Evolutionary conservation across 2,888 invertebrate genomes (phyloP), one percentile per base, ranked within the genome.

Genomic region (Coelogynopora nodosa): DNA sequence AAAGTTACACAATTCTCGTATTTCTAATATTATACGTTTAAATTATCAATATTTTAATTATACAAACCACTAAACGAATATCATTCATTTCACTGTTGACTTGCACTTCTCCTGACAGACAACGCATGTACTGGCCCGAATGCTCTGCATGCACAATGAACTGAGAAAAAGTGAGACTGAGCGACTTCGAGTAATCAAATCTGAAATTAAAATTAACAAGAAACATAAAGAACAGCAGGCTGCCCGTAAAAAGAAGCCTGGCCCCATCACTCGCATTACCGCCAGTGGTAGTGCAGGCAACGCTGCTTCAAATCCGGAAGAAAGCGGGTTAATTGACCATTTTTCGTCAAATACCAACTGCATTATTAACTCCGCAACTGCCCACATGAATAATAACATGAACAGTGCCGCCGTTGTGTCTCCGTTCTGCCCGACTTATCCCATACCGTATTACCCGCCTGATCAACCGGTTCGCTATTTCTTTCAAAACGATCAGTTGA

Each of bases 151-250:
- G 84, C 18, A 29, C 0, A 30, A 84, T 30, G 84, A 49, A 5
- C 26, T 84, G n/a, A 28, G 28, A 0, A 74, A 26, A 29, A 27
- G 84, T 23, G 82, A 86, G 13, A 86, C 30, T 18, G 86, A 86
- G 67, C 80, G 82, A 10, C 82, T 86, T 10, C 82, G 82, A 23
- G 29, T 86, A 0, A 86, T 86, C 30, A 82, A 85, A 18, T 86
- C 86, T 0, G 86, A 86, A 49, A 86, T 86, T 23, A 86, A 86
- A 49, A 67, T 86, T 67, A 86, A 86, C 67, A 82, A 82, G 49
- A 82, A 86, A 27, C 82, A 84, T 74, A 74, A 26, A 74, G 74
- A 74, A 26, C 5, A 74, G 23, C 74, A 74, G 27, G 74, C 74
- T 5, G 27, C 74, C 2, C 74, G 74, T 13, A 74, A 74, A 23